Conservation (phyloP, 2,113 vertebrate species). For the Hypomesus transpacificus region DNA sequence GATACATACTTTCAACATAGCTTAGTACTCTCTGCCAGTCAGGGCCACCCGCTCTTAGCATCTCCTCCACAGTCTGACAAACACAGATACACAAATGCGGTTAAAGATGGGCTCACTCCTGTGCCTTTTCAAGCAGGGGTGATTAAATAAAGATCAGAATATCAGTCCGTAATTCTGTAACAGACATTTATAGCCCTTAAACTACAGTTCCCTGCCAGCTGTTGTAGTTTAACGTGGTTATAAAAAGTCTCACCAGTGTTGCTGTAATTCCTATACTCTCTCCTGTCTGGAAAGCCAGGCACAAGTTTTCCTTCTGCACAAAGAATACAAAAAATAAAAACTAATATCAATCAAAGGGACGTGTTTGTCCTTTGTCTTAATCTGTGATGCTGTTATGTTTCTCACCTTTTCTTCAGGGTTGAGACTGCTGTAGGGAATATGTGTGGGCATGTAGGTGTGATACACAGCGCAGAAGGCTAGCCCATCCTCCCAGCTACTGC, state of each 20-base stretch:
- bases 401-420: constrained; percentile 58
- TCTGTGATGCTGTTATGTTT: background rate
- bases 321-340: constrained; percentile 9
- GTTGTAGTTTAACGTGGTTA: background rate
- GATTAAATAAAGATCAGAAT: too few relatives aligned
- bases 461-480: constrained; percentile 72
- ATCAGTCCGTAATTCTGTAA: too few relatives aligned
- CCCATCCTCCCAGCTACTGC: constrained; percentile 74
- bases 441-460: constrained; percentile 66
- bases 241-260: constrained; percentile 54
- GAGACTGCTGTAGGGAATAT: constrained; percentile 61
- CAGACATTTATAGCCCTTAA: too few relatives aligned
- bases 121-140: too few relatives aligned
- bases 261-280: constrained; percentile 61
- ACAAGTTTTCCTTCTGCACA: constrained; percentile 61
- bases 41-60: constrained; percentile 66
- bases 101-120: background rate
- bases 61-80: constrained; percentile 64
- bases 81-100: background rate
- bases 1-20: constrained; percentile 73
- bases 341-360: background rate
- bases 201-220: too few relatives aligned
- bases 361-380: background rate
- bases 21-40: constrained; percentile 74
- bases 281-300: constrained; percentile 64